Conservation (phyloP, 2,888 invertebrate species). For the Cryptosula pallasiana region DNA sequence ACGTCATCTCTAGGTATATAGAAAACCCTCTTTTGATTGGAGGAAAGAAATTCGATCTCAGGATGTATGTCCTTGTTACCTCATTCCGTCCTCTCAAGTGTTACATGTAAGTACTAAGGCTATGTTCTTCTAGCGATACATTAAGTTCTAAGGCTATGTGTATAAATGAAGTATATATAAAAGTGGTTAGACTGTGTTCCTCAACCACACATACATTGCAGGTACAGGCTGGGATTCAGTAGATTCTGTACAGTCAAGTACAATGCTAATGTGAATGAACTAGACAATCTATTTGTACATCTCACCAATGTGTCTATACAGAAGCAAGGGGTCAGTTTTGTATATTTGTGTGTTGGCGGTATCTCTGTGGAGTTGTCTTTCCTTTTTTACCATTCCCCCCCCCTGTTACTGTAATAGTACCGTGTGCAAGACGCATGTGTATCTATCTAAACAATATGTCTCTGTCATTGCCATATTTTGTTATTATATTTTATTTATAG, state of each 20-base stretch:
- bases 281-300: slow-evolving; percentile 70
- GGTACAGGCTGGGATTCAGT: slow-evolving; percentile 81
- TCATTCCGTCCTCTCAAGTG: slow-evolving; percentile 89
- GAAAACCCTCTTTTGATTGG: slow-evolving; percentile 90
- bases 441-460: too few relatives aligned
- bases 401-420: too few relatives aligned
- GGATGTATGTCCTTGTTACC: slow-evolving; percentile 85
- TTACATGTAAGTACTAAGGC: slow-evolving; percentile 58
- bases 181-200: background rate
- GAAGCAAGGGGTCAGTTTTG: slow-evolving; percentile 74
- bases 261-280: slow-evolving; percentile 50
- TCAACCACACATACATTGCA: slow-evolving; percentile 36
- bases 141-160: background rate
- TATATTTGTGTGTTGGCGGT: too few relatives aligned
- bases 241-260: slow-evolving; percentile 94
- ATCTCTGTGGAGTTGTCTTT: too few relatives aligned
- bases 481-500: too few relatives aligned
- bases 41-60: slow-evolving; percentile 90
- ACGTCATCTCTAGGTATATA: slow-evolving; percentile 94
- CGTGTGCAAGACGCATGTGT: too few relatives aligned
- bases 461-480: too few relatives aligned
- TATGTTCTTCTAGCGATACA: background rate
- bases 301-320: slow-evolving; percentile 96
- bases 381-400: too few relatives aligned
- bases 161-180: background rate